These are phyloP conservation scores for Thelaira solivaga DNA, from an alignment of 2,888 invertebrate species.

Conservation along the genomic window DNA sequence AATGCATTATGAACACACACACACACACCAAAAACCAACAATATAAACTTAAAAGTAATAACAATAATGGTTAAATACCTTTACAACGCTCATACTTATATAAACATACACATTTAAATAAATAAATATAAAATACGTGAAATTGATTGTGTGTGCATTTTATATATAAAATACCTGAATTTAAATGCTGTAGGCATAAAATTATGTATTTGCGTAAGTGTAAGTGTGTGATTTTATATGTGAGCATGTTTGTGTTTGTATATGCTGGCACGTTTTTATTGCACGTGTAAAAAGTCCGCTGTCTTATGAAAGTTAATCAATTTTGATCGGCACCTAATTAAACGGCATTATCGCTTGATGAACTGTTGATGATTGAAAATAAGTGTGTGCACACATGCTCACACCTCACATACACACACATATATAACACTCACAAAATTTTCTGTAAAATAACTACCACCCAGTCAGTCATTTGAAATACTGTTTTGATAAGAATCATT, in stretches of 20 bases:
- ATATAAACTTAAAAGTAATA: conserved; percentile 30
- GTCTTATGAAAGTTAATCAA: conserved; percentile 62
- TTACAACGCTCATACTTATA: not conserved
- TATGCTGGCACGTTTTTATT: conserved; percentile 12
- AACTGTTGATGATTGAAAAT: conserved; percentile 61
- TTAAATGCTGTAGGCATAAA: conserved; percentile 21
- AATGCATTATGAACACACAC: conserved; percentile 24
- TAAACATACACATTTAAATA: not conserved
- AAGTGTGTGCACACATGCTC: not conserved
- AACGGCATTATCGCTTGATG: conserved; percentile 60
- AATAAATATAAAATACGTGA: not conserved
- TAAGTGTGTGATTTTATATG: not conserved
- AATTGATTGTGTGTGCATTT: not conserved
- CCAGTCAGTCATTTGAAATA: too few species aligned
- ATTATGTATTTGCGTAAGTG: too few species aligned
- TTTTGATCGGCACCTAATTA: conserved; percentile 62
- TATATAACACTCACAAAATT: not conserved
- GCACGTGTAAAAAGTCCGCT: not conserved
- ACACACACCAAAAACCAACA: conserved; percentile 17
- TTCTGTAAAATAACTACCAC: not conserved
- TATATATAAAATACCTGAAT: conserved; percentile 17
- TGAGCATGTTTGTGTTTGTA: too few species aligned
- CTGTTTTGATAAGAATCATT: too few species aligned
- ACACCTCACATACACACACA: not conserved
- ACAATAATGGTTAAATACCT: conserved; percentile 49